Evolutionary conservation across 2,113 vertebrate species (phyloP), one percentile per base, ranked within the genome.

Genomic region (Shinisaurus crocodilurus): DNA sequence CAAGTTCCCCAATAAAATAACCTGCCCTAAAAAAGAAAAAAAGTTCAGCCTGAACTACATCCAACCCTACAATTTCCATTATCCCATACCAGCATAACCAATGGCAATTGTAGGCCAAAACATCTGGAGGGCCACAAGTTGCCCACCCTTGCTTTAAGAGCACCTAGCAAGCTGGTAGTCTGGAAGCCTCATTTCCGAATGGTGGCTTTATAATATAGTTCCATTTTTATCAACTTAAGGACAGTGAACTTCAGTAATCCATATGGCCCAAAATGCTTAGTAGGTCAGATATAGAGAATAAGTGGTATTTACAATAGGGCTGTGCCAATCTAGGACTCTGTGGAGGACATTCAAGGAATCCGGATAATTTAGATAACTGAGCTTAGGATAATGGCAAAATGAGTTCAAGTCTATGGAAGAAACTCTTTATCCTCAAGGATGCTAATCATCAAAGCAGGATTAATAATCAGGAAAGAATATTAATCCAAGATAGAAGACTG

Each of bases 381-480:
- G 18, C 29, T 70, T 86, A 15, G 63, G 43, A 76, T 63, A 89
- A 84, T 1, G 10, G 83, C 63, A 85, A 79, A 50, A 86, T 3
- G 37, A 84, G 74, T 85, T 43, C 74, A 85, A 18, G 63, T 57
- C 75, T 79, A 29, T 90, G 89, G 74, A 79, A 82, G 87, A 85
- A 69, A 69, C 37, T 79, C 48, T 79, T 37, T 54, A 34, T 79
- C 63, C 29, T 85, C 60, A 90, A 43, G 48, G 70, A 57, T 69
- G 45, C 48, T 79, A 43, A 76, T 5, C 65, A 85, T 54, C 63
- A 69, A 86, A 79, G 48, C 16, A 32, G 63, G 65, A 90, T 85
- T 50, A 89, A 70, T 34, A 70, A 72, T 85, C 72, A 77, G 27
- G n/a, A 77, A 63, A 85, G 74, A 70, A 69, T 82, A 32, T 75